phyloP scores from a whole-genome alignment of 2,888 invertebrate genomes.

The Scaptomyza polygonia region DNA sequence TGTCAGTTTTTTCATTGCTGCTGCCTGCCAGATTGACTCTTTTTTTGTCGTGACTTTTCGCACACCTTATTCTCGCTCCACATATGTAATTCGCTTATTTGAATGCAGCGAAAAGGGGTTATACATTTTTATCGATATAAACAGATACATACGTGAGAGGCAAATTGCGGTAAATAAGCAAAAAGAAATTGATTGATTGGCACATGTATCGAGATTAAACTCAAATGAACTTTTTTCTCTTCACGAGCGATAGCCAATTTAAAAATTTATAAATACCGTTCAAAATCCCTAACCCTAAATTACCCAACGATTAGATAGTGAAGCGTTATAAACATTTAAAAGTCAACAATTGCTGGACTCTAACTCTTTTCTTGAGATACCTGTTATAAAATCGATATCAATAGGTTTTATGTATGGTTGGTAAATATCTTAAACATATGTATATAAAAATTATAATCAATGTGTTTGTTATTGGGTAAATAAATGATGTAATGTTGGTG shows the following conservation, averaged over 20 bases:
- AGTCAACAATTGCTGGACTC: background rate
- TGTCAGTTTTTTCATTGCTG: conserved; percentile 16
- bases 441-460: background rate
- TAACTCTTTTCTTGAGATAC: background rate
- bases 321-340: background rate
- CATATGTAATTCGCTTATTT: conserved; percentile 22
- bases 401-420: background rate
- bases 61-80: conserved; percentile 34
- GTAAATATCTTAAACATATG: background rate
- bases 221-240: conserved; percentile 2
- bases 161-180: conserved; percentile 28
- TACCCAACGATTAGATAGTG: background rate
- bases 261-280: background rate
- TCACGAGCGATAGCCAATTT: background rate
- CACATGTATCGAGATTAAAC: background rate
- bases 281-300: background rate
- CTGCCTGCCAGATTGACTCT: conserved; percentile 47
- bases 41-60: conserved; percentile 40
- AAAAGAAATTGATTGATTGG: conserved; percentile 3
- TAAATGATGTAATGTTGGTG: background rate
- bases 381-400: conserved; percentile 5
- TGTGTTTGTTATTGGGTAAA: conserved; percentile 1
- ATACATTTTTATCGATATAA: conserved; percentile 32
- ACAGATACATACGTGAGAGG: conserved; percentile 11
- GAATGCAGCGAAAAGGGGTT: conserved; percentile 15